Base-by-base conservation (phyloP, 2,888 invertebrate genomes). In the Microctonus hyperodae region DNA sequence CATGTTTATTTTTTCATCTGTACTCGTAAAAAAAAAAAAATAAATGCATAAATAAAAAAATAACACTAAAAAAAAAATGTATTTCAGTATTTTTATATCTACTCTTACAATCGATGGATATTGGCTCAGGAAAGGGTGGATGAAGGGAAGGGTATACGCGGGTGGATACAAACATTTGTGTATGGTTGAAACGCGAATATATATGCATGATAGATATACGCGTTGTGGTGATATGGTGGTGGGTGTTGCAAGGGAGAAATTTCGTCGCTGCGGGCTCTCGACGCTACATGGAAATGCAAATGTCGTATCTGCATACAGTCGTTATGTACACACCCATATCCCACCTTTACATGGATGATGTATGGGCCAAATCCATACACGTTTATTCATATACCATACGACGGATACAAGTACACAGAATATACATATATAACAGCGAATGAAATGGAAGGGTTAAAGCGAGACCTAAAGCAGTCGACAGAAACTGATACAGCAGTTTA, bases 211-310 rank as follows among this genome's bases (percentile, higher is more conserved):
- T n/a, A n/a, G 48, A 16, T 37, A 51, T 23, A 51, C 22, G 50
- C 20, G 5, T 23, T 25, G 23, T 53, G 25, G 28, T 23, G 53
- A 23, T 53, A 53, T 25, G 53, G 13, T 23, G 22, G 53, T 53
- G 25, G 25, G 31, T 31, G 31, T 25, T 16, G 16, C 31, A 16
- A 28, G 51, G 53, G 35, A 37, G 33, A 22, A 33, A 33, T 53
- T 31, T 22, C 50, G 50, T 31, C 60, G 50, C 60, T 33, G 60
- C 40, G 64, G 48, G 44, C 65, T 40, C 53, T 65, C 56, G 57
- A 67, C 48, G 67, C 37, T 57, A 57, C 62, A 67, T 58, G 67
- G 51, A 62, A 62, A 67, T 67, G 67, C 67, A 67, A 67, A 67
- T 67, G 22, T 57, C 37, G 50, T 58, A 67, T 67, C 67, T 67